phyloP scores from a whole-genome alignment of 1,140 invertebrate species.

The Dolichoris vasculosae region DNA sequence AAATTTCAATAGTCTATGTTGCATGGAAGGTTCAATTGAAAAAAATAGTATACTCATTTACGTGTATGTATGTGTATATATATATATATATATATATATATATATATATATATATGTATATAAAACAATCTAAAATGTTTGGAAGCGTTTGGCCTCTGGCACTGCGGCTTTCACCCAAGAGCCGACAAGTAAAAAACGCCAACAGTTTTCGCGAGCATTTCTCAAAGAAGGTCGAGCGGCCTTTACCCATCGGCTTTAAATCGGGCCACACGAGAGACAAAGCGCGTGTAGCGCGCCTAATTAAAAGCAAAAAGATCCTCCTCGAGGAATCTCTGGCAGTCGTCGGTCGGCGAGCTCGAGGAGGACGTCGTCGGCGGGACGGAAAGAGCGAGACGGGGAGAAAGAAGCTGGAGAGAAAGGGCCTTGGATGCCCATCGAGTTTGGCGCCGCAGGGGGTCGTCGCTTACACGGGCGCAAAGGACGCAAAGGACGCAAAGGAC shows the following conservation, averaged over 20 bases:
- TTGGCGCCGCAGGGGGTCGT: constrained; percentile 68
- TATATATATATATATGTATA: no score
- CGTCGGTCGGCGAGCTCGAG: not conserved
- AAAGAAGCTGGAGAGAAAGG: constrained; percentile 28
- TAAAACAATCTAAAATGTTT: no score
- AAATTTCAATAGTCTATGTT: not conserved
- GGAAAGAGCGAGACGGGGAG: not conserved
- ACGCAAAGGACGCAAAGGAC: no score
- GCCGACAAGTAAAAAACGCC: not conserved
- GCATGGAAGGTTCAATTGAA: not conserved
- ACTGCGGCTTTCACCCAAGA: not conserved
- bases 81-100: no score
- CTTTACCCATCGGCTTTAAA: not conserved
- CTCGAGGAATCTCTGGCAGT: not conserved
- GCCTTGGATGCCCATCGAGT: constrained; percentile 63
- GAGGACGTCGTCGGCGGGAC: not conserved
- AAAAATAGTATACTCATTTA: no score
- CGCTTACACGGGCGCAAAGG: constrained; percentile 48
- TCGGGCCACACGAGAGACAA: constrained; percentile 3
- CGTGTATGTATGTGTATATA: no score
- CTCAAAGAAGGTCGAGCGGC: not conserved
- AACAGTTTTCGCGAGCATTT: not conserved
- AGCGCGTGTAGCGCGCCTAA: constrained; percentile 10
- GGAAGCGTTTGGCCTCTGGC: not conserved
- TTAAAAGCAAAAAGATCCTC: constrained; percentile 23